Conservation (phyloP, 2,888 invertebrate species). For the Cataglyphis albicans region DNA sequence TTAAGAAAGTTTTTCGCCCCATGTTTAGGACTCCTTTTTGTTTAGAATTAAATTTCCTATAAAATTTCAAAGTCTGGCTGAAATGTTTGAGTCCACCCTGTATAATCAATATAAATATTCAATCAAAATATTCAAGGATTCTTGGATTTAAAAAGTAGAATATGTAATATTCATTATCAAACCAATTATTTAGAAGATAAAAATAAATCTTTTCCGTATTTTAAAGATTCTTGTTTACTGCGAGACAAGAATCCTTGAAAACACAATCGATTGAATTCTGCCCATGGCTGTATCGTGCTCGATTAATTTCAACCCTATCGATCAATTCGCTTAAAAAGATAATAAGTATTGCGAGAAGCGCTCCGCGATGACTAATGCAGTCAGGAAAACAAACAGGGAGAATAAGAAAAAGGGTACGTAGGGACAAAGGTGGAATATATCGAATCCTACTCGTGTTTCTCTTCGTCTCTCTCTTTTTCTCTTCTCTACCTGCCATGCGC, state of each 20-base stretch:
- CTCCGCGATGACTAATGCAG: conserved; percentile 66
- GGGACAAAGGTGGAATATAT: conserved; percentile 63
- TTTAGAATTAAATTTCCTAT: no score
- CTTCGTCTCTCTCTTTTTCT: conserved; percentile 45
- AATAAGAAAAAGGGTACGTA: conserved; percentile 47
- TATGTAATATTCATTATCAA: background rate
- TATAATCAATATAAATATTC: background rate
- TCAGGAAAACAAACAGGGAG: conserved; percentile 39
- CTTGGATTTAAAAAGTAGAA: background rate
- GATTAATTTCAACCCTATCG: conserved; percentile 60
- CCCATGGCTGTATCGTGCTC: conserved; percentile 60
- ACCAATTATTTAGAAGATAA: background rate
- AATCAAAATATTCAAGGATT: background rate
- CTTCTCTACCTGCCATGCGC: conserved; percentile 32
- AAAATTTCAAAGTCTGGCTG: no score
- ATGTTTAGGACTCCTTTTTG: no score
- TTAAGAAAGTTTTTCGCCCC: no score
- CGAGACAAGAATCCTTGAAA: background rate
- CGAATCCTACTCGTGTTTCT: conserved; percentile 57
- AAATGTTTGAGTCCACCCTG: no score
- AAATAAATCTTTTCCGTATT: background rate
- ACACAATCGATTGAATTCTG: conserved; percentile 12
- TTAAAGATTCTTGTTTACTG: background rate
- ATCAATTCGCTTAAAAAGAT: conserved; percentile 65
- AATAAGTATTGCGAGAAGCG: conserved; percentile 69